Evolutionary conservation across 2,888 invertebrate genomes (phyloP).

Genomic region (Dichetophora obliterata): DNA sequence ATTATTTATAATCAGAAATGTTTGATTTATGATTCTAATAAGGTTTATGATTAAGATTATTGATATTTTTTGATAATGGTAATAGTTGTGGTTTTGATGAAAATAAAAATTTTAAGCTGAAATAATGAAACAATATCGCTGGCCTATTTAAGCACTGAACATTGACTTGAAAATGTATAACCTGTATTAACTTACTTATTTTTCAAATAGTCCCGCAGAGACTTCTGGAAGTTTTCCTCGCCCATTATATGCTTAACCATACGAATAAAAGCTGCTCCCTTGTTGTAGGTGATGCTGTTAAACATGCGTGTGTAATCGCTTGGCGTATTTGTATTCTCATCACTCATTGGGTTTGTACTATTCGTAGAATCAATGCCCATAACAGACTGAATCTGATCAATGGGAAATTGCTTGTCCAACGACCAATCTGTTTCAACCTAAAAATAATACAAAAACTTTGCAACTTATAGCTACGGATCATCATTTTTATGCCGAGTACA

Average conservation of each 20-base stretch:
- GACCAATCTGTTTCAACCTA: slow-evolving; percentile 77
- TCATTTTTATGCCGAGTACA: background rate
- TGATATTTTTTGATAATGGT: too few relatives aligned
- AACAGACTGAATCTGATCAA: slow-evolving; percentile 77
- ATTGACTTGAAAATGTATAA: background rate
- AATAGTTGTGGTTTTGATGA: too few relatives aligned
- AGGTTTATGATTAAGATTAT: too few relatives aligned
- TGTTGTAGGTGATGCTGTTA: slow-evolving; percentile 77
- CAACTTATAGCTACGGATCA: background rate
- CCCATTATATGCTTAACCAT: slow-evolving; percentile 79
- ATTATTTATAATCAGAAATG: too few relatives aligned
- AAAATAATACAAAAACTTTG: background rate
- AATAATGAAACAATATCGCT: too few relatives aligned
- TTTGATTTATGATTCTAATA: too few relatives aligned
- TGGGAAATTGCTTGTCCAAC: slow-evolving; percentile 78
- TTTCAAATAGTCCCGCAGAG: slow-evolving; percentile 73
- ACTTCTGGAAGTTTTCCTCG: slow-evolving; percentile 70
- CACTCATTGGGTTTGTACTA: slow-evolving; percentile 74
- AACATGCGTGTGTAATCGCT: slow-evolving; percentile 75
- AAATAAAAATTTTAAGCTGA: too few relatives aligned
- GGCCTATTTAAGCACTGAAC: background rate
- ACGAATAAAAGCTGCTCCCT: slow-evolving; percentile 77
- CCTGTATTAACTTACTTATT: slow-evolving; percentile 54
- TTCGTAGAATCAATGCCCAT: slow-evolving; percentile 74
- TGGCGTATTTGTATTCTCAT: slow-evolving; percentile 73